Evolutionary conservation across 2,113 vertebrate genomes (phyloP), one percentile per base, ranked within the genome.

Genomic region (Barnardius zonarius): DNA sequence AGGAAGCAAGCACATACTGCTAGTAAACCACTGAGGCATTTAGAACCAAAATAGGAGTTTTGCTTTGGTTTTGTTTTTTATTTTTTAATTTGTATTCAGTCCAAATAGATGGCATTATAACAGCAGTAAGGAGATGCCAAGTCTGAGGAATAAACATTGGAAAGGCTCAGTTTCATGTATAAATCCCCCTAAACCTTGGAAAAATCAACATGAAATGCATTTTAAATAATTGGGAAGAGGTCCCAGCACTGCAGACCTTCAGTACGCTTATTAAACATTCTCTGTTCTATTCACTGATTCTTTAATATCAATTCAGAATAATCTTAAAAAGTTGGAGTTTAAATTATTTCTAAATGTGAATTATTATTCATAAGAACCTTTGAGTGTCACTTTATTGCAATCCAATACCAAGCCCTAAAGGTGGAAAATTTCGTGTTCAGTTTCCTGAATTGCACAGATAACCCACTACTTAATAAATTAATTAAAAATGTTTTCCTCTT

Each of bases 161-260:
- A 86, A 83, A 93, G 62, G 59, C 12, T 62, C 30, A 35, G 31
- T 49, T 95, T 77, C 69, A 72, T 59, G 33, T 51, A 69, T 35
- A 67, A 86, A 74, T 37, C 59, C 41, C 83, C 75, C 55, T 82
- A 83, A 93, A 88, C 86, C 85, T 92, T 87, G 85, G 86, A 74
- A 93, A 93, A 92, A 88, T 51, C 76, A 89, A 78, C 61, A 44
- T 19, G 33, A 81, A 96, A 86, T 76, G 59, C 79, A 88, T 92
- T 88, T 86, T 74, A 43, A 88, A 64, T 63, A 33, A 44, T 9
- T 19, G 31, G 15, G 54, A 91, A 86, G 49, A 83, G 7, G 48
- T 72, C 61, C 55, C 64, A 86, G 57, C 54, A 70, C 73, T 57
- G 39, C 79, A 88, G 54, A 76, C n/a, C 37, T 85, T 46, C 75